Conservation (phyloP, 2,888 invertebrate genomes). For the Zygaena filipendulae region DNA sequence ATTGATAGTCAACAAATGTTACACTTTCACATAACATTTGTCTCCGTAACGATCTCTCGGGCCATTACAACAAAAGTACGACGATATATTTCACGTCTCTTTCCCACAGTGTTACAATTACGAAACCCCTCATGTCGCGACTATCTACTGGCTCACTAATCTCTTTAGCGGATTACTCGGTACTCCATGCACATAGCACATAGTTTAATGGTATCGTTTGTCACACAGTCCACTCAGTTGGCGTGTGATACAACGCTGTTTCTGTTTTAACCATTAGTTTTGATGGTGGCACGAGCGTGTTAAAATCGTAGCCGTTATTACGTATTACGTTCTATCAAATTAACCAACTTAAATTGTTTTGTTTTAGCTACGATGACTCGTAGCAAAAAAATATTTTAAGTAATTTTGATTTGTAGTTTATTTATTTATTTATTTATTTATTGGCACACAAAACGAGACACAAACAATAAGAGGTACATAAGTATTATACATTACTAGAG, state of each 20-base stretch:
- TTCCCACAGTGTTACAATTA: constrained; percentile 29
- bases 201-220: constrained; percentile 12
- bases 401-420: too few species aligned
- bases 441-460: too few species aligned
- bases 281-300: too few species aligned
- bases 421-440: too few species aligned
- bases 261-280: background rate
- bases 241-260: constrained; percentile 1
- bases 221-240: constrained; percentile 4
- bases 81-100: constrained; percentile 19
- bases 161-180: constrained; percentile 22
- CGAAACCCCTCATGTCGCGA: constrained; percentile 15
- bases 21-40: constrained; percentile 32
- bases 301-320: too few species aligned
- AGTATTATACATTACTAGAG: too few species aligned
- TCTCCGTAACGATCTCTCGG: constrained; percentile 21
- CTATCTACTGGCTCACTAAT: constrained; percentile 27
- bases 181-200: background rate
- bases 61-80: constrained; percentile 11
- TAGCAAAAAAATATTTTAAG: too few species aligned
- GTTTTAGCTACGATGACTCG: too few species aligned
- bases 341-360: too few species aligned
- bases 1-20: constrained; percentile 15
- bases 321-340: too few species aligned
- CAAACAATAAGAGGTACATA: too few species aligned